Conservation (phyloP, 1,140 invertebrate genomes). For the Vanessa tameamea region DNA sequence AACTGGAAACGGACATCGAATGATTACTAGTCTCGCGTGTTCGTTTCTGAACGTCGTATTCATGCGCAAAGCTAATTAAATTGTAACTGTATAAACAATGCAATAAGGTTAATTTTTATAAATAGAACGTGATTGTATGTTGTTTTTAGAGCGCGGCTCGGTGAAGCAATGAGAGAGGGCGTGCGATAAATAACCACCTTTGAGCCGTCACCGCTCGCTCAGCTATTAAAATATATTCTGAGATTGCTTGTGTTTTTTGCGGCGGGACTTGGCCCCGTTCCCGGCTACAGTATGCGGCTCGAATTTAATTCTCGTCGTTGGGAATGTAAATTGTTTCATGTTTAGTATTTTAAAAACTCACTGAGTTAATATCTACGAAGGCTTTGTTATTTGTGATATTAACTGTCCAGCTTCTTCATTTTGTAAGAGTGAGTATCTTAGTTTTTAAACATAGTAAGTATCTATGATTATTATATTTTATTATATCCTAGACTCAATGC, state of each 20-base stretch:
- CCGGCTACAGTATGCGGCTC: constrained; percentile 52
- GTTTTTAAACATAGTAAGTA: too few species aligned
- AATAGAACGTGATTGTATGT: constrained; percentile 46
- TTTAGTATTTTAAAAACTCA: not conserved
- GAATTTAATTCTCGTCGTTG: constrained; percentile 43
- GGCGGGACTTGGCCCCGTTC: constrained; percentile 54
- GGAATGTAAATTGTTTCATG: constrained; percentile 26
- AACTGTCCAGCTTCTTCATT: not conserved
- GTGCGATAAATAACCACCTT: constrained; percentile 80
- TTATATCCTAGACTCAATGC: too few species aligned
- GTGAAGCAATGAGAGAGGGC: constrained; percentile 77
- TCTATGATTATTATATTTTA: too few species aligned
- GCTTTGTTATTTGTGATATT: not conserved
- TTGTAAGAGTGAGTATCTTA: not conserved
- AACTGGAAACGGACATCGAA: constrained; percentile 74
- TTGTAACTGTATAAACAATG: constrained; percentile 46
- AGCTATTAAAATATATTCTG: constrained; percentile 76
- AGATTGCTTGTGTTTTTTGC: constrained; percentile 73
- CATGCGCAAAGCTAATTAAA: constrained; percentile 42
- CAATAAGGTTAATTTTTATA: constrained; percentile 53
- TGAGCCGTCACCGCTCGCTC: constrained; percentile 74
- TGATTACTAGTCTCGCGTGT: constrained; percentile 74
- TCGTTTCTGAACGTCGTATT: constrained; percentile 62
- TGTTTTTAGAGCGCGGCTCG: constrained; percentile 60
- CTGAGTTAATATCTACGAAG: not conserved